These are phyloP conservation scores for Fopius arisanus DNA, from an alignment of 1,140 invertebrate genomes.

Conservation along the genomic window DNA sequence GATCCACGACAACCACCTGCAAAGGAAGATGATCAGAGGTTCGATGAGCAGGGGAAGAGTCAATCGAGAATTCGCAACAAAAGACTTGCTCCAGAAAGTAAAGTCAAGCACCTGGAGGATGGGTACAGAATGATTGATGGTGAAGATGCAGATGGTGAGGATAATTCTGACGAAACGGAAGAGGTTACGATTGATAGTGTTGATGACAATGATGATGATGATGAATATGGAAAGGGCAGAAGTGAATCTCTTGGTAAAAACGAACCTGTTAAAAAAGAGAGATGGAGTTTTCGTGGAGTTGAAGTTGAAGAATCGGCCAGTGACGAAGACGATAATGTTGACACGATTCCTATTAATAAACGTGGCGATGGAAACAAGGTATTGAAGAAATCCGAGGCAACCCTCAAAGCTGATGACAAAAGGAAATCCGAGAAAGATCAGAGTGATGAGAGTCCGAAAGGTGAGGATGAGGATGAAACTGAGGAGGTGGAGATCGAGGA, in stretches of 20 bases:
- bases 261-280: constrained; percentile 21
- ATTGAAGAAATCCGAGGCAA: not conserved
- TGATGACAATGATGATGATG: constrained; percentile 15
- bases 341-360: constrained; percentile 22
- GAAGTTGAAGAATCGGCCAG: not conserved
- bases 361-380: not conserved
- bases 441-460: constrained; percentile 14
- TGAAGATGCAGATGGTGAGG: not conserved
- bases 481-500: constrained; percentile 29
- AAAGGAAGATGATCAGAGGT: constrained; percentile 19
- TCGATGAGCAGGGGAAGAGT: not conserved
- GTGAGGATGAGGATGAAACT: constrained; percentile 24
- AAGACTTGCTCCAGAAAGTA: not conserved
- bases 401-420: constrained; percentile 19
- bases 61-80: not conserved
- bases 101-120: not conserved
- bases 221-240: constrained; percentile 31
- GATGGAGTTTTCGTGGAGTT: constrained; percentile 1
- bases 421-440: constrained; percentile 17
- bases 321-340: constrained; percentile 6
- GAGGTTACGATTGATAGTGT: constrained; percentile 25
- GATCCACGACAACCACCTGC: constrained; percentile 48
- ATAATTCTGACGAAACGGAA: constrained; percentile 23
- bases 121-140: constrained; percentile 23
- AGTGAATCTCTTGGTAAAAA: constrained; percentile 34